These are phyloP conservation scores for Rostratula benghalensis DNA, from an alignment of 2,113 vertebrate genomes.

Conservation along the genomic window DNA sequence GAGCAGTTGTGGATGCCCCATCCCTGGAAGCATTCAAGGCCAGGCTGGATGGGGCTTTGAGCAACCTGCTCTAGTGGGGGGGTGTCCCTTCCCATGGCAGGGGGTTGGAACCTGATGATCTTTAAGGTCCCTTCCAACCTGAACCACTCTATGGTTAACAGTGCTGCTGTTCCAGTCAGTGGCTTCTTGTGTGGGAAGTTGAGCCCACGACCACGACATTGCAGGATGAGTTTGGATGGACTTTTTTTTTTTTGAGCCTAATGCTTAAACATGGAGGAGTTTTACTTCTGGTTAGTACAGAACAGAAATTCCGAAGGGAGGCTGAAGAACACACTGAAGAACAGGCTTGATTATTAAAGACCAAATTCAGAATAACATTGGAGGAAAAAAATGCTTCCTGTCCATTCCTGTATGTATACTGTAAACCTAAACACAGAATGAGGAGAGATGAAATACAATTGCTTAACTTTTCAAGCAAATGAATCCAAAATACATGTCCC, in stretches of 20 bases:
- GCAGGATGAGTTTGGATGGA: neutral
- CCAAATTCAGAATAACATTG: neutral
- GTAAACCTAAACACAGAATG: neutral
- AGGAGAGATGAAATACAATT: neutral
- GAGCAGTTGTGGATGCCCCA: too few species aligned
- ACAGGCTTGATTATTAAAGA: neutral
- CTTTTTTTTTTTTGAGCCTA: neutral
- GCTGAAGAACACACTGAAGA: neutral
- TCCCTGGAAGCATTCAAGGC: too few species aligned
- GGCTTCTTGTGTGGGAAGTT: neutral
- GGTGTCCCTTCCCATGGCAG: too few species aligned
- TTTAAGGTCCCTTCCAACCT: too few species aligned
- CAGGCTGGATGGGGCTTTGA: too few species aligned
- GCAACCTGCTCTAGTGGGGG: too few species aligned
- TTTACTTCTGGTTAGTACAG: neutral
- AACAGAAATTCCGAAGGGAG: neutral
- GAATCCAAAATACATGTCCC: neutral
- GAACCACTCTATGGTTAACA: too few species aligned
- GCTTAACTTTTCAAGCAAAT: neutral
- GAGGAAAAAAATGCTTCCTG: accelerated
- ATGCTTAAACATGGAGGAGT: neutral
- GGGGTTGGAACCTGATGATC: too few species aligned
- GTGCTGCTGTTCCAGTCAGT: neutral
- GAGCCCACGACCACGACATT: neutral
- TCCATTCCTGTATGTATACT: neutral